Conservation (phyloP, 1,140 invertebrate species). For the Hycleus cichorii region DNA sequence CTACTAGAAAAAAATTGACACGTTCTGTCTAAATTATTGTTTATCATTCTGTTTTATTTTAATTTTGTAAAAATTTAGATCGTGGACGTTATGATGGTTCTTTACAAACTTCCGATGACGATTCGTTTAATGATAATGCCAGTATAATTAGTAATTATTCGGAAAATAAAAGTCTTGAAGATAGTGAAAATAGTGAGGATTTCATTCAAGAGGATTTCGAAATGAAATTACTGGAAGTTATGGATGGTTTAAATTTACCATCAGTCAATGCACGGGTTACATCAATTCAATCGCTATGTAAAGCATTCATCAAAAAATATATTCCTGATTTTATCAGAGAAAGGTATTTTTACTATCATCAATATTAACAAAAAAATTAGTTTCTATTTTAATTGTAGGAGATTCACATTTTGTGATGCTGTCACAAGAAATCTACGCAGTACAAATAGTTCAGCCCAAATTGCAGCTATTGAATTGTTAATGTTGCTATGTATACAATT, state of each 20-base stretch:
- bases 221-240: slow-evolving; percentile 77
- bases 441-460: slow-evolving; percentile 72
- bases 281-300: slow-evolving; percentile 64
- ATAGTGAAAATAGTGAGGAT: slow-evolving; percentile 51
- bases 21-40: too few relatives aligned
- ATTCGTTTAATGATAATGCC: slow-evolving; percentile 62
- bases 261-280: slow-evolving; percentile 71
- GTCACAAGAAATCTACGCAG: slow-evolving; percentile 73
- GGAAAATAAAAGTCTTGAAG: slow-evolving; percentile 55
- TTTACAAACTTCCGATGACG: slow-evolving; percentile 46
- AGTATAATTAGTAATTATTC: slow-evolving; percentile 60
- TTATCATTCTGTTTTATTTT: too few relatives aligned
- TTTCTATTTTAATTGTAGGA: slow-evolving; percentile 44
- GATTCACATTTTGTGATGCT: slow-evolving; percentile 70
- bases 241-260: slow-evolving; percentile 80
- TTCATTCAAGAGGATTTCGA: slow-evolving; percentile 71
- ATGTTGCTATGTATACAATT: slow-evolving; percentile 78
- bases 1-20: too few relatives aligned
- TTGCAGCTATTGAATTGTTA: slow-evolving; percentile 69
- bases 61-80: slow-evolving; percentile 21
- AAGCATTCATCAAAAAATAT: slow-evolving; percentile 71
- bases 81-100: slow-evolving; percentile 25
- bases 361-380: not conserved
- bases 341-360: slow-evolving; percentile 39
- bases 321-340: slow-evolving; percentile 69